Conservation (phyloP, 2,888 invertebrate genomes). For the Tetanocera ferruginea region DNA sequence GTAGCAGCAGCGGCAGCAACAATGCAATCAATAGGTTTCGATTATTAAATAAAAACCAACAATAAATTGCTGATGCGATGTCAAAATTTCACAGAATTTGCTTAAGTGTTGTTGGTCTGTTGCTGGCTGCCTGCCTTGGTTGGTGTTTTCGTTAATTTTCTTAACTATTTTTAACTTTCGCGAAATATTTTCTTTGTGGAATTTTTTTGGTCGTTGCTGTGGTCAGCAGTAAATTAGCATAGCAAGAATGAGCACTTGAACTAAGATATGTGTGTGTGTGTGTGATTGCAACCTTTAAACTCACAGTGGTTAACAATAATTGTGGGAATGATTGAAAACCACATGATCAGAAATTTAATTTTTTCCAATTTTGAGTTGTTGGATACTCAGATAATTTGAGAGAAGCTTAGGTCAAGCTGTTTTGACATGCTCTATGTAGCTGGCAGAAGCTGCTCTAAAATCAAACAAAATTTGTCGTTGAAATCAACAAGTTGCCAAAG, state of each 20-base stretch:
- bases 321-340: constrained; percentile 19
- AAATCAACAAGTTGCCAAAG: constrained; percentile 4
- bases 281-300: not conserved
- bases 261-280: not conserved
- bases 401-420: too few relatives aligned
- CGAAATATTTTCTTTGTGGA: not conserved
- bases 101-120: not conserved
- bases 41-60: constrained; percentile 23
- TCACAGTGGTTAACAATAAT: not conserved
- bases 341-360: not conserved
- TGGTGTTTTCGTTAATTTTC: not conserved
- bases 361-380: too few relatives aligned
- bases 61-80: constrained; percentile 27
- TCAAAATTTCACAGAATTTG: not conserved
- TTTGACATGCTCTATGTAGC: not conserved
- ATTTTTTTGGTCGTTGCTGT: not conserved
- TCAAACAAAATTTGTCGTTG: not conserved
- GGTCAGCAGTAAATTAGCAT: not conserved
- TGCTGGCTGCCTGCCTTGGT: not conserved
- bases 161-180: constrained; percentile 16
- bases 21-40: constrained; percentile 28
- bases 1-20: too few relatives aligned
- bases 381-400: too few relatives aligned
- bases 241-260: not conserved
- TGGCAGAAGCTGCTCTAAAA: not conserved